A percentile compares a stretch with the other conserved stretches of the same genome.
phyloP scores from a whole-genome alignment of 2,888 invertebrate species.

The Melieria picta region DNA sequence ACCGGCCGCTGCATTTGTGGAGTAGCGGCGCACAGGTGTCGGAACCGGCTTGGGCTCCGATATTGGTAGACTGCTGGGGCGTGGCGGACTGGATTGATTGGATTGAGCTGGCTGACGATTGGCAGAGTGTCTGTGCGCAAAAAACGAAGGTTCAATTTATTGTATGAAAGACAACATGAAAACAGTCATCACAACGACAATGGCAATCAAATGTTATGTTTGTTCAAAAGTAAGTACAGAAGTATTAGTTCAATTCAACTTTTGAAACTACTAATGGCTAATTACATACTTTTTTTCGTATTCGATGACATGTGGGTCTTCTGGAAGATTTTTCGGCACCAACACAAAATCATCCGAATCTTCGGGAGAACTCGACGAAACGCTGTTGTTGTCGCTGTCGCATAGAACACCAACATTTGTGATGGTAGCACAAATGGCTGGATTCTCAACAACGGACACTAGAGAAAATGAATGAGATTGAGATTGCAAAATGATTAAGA shows the following conservation, averaged over 20 bases:
- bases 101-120: conserved; percentile 41
- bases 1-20: conserved; percentile 43
- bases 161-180: too few species aligned
- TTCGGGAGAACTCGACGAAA: conserved; percentile 75
- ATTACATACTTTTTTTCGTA: conserved; percentile 58
- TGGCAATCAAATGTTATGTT: too few species aligned
- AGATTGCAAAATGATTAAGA: too few species aligned
- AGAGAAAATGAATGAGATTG: conserved; percentile 28
- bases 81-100: conserved; percentile 69
- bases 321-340: conserved; percentile 76
- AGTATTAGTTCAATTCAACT: conserved; percentile 3
- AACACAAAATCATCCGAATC: conserved; percentile 82
- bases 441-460: conserved; percentile 69
- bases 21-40: conserved; percentile 65
- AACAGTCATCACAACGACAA: too few species aligned
- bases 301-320: conserved; percentile 68
- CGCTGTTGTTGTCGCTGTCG: conserved; percentile 65
- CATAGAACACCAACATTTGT: conserved; percentile 70
- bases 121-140: conserved; percentile 47
- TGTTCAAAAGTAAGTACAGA: too few species aligned
- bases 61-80: conserved; percentile 76
- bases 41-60: conserved; percentile 84
- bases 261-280: not conserved
- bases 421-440: conserved; percentile 70
- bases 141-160: conserved; percentile 10